Percentiles rank a stretch among this genome's conserved stretches.
Conservation (phyloP, 2,888 invertebrate species). For the Plebejus anna region DNA sequence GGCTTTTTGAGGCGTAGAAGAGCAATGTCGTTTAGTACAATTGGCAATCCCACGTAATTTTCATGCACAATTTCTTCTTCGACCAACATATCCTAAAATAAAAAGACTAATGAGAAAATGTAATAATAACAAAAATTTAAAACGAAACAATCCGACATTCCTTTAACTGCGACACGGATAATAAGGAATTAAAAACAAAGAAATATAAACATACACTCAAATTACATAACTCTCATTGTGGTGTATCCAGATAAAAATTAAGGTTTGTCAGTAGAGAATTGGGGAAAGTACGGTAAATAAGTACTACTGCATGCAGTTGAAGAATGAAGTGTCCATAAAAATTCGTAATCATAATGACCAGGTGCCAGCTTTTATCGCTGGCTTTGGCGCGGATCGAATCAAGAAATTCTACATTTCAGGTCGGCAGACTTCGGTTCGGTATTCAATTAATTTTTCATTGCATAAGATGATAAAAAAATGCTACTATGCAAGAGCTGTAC, state of each 20-base stretch:
- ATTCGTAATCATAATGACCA: not conserved
- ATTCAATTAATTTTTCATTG: no score
- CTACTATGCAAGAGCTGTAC: no score
- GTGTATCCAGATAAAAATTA: no score
- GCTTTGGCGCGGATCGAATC: no score
- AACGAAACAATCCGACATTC: not conserved
- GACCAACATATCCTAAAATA: conserved; percentile 14
- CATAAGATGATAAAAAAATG: no score
- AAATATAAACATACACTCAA: no score
- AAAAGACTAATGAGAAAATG: not conserved
- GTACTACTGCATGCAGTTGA: not conserved
- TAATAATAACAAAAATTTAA: not conserved
- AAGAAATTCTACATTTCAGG: no score
- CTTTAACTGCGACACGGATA: not conserved
- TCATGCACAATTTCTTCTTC: conserved; percentile 5
- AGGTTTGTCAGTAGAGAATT: no score
- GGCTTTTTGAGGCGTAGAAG: conserved; percentile 35
- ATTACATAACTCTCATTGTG: no score
- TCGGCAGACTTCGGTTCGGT: no score
- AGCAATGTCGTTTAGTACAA: conserved; percentile 35
- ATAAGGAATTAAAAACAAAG: no score
- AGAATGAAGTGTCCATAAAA: not conserved
- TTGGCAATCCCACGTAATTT: conserved; percentile 3
- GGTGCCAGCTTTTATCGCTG: no score
- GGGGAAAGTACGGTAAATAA: not conserved